phyloP scores from a whole-genome alignment of 2,888 invertebrate genomes.

The Melikaiella ostensackeni region DNA sequence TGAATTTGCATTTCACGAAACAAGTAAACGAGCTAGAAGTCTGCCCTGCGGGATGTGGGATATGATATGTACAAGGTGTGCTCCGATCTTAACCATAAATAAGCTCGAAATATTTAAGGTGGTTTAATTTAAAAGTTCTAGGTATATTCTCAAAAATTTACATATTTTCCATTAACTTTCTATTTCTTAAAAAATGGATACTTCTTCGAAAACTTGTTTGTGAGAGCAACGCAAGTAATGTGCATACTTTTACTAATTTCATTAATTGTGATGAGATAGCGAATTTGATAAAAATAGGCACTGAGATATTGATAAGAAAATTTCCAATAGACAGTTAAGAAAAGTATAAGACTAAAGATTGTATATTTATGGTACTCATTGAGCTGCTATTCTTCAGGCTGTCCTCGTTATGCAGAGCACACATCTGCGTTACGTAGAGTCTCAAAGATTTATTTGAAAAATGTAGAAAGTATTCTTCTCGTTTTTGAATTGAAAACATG shows the following conservation, averaged over 20 bases:
- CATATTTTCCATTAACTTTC: conserved; percentile 1
- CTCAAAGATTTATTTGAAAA: conserved; percentile 26
- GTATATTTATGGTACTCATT: conserved; percentile 2
- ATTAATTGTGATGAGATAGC: too few species aligned
- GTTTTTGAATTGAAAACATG: background rate
- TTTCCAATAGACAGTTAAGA: background rate
- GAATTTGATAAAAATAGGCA: background rate
- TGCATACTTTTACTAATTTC: too few species aligned
- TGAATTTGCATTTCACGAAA: conserved; percentile 34
- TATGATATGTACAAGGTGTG: conserved; percentile 6
- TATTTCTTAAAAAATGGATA: background rate
- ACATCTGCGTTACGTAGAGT: background rate
- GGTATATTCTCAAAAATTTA: background rate
- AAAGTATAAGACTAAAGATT: background rate
- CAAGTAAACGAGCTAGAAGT: conserved; percentile 16
- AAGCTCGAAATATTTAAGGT: background rate
- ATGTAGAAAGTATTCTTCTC: background rate
- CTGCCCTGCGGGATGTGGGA: conserved; percentile 11
- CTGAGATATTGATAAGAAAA: background rate
- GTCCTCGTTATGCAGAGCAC: background rate
- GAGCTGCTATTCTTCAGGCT: background rate
- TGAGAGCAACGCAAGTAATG: background rate
- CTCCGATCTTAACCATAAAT: background rate
- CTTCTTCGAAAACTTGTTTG: background rate
- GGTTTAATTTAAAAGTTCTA: conserved; percentile 5